A percentile compares a stretch with the other conserved stretches of the same genome.
Evolutionary conservation across 2,113 vertebrate species (phyloP).

Genomic region (Siniperca knerii): DNA sequence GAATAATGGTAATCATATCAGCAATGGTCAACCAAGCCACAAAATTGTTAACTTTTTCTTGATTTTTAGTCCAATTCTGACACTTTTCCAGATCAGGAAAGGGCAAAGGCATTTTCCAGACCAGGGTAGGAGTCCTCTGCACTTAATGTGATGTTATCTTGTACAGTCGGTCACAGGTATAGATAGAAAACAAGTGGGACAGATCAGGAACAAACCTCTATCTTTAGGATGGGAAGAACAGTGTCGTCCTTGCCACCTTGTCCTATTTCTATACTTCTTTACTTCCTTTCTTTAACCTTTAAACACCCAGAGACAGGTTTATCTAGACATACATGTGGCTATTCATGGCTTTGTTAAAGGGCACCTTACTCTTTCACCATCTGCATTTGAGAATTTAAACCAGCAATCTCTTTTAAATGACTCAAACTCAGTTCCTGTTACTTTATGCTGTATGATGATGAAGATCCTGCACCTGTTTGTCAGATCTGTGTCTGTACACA

Average conservation of each 20-base stretch:
- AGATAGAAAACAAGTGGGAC: conserved; percentile 11
- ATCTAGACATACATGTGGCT: not conserved
- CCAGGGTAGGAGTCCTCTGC: not conserved
- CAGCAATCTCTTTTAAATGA: too few relatives aligned
- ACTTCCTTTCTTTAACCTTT: not conserved
- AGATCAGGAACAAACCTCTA: conserved; percentile 27
- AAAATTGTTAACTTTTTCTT: too few relatives aligned
- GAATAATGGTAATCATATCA: not conserved
- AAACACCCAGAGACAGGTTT: not conserved
- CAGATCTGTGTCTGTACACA: too few relatives aligned
- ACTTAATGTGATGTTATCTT: not conserved
- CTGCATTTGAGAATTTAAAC: too few relatives aligned
- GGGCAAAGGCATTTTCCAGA: not conserved
- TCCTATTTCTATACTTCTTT: conserved; percentile 23
- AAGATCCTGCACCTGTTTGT: too few relatives aligned
- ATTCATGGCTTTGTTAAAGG: not conserved
- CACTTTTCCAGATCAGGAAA: not conserved
- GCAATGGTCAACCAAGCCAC: too few relatives aligned
- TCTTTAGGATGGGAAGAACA: conserved; percentile 34
- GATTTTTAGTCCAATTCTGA: not conserved
- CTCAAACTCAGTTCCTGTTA: too few relatives aligned
- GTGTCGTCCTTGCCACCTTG: conserved; percentile 18
- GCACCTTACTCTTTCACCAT: too few relatives aligned
- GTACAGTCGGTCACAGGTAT: not conserved
- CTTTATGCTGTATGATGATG: too few relatives aligned